These are phyloP conservation scores for Conomelus anceps DNA, from an alignment of 2,888 invertebrate genomes.

Conservation along the genomic window DNA sequence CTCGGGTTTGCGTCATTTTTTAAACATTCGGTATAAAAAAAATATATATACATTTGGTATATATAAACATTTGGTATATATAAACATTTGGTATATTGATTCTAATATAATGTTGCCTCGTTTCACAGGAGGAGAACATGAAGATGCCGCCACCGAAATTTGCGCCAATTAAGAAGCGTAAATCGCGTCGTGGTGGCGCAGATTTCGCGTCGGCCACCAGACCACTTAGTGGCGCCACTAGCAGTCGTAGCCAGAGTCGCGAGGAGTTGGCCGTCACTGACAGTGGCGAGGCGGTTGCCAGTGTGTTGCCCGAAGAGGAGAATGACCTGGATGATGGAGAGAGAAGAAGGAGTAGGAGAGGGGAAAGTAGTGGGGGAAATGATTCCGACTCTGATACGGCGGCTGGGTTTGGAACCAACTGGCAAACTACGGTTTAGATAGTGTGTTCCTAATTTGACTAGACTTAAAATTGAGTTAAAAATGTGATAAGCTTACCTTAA, in stretches of 20 bases:
- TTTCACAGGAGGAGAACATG: slow-evolving; percentile 50
- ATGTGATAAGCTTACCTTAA: too few relatives aligned
- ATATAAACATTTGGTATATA: too few relatives aligned
- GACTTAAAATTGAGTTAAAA: too few relatives aligned
- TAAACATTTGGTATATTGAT: too few relatives aligned
- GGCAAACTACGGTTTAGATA: slow-evolving; percentile 46
- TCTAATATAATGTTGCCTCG: neutral
- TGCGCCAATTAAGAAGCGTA: slow-evolving; percentile 59
- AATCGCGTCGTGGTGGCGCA: slow-evolving; percentile 51
- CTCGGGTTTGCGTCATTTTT: too few relatives aligned
- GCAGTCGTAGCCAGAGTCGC: slow-evolving; percentile 37
- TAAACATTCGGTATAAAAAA: too few relatives aligned
- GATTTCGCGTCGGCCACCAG: slow-evolving; percentile 55
- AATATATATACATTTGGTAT: too few relatives aligned
- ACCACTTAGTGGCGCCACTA: slow-evolving; percentile 49
- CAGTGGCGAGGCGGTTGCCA: neutral
- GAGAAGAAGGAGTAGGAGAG: neutral
- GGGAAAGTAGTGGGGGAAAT: slow-evolving; percentile 23
- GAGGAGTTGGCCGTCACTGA: slow-evolving; percentile 36
- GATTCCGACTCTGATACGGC: slow-evolving; percentile 86
- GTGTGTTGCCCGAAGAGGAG: neutral
- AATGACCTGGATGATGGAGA: neutral
- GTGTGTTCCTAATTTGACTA: too few relatives aligned
- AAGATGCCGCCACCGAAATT: slow-evolving; percentile 71
- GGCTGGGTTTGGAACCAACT: slow-evolving; percentile 74